Evolutionary conservation across 2,888 invertebrate species (phyloP).

Genomic region (Rhorus exstirpatorius): DNA sequence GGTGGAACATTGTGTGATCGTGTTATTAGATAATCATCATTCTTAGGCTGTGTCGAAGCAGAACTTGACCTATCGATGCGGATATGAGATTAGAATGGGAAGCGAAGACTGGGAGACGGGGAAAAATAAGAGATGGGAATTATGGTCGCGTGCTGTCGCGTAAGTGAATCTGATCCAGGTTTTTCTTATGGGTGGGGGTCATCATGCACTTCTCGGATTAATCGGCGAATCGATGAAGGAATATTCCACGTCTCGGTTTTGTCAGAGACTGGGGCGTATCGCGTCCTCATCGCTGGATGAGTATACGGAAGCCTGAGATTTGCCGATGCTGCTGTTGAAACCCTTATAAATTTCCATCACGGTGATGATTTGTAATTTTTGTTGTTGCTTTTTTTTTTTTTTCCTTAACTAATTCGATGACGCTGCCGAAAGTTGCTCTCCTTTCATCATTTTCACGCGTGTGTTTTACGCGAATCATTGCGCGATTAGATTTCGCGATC

Average conservation of each 20-base stretch:
- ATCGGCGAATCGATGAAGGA: constrained; percentile 45
- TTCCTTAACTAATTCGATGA: not conserved
- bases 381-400: not conserved
- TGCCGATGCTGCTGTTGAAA: constrained; percentile 8
- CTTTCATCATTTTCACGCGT: not conserved
- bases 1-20: no score
- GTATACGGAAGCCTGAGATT: not conserved
- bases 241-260: constrained; percentile 17
- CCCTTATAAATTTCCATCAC: not conserved
- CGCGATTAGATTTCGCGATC: no score
- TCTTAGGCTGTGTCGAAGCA: not conserved
- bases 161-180: not conserved
- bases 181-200: constrained; percentile 1
- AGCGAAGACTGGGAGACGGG: not conserved
- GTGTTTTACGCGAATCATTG: no score
- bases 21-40: no score
- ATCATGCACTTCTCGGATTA: not conserved
- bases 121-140: not conserved
- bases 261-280: constrained; percentile 46
- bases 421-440: no score
- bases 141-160: not conserved
- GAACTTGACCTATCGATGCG: not conserved
- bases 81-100: not conserved
- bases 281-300: not conserved
- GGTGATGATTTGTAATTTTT: not conserved